Conservation (phyloP, 2,888 invertebrate genomes). For the Sphaerophoria taeniata region DNA sequence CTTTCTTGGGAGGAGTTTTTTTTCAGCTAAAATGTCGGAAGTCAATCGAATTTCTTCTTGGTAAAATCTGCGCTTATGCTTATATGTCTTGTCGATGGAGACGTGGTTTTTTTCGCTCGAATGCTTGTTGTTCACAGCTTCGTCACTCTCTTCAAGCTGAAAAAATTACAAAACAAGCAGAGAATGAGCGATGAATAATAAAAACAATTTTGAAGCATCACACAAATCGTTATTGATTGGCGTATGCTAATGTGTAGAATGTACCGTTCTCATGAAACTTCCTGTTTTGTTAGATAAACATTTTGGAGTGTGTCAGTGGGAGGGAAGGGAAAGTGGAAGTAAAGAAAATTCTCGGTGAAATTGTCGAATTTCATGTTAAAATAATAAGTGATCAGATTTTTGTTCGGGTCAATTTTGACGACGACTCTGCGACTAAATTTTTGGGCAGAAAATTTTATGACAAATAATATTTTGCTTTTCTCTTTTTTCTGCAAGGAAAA, state of each 20-base stretch:
- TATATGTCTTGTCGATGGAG: slow-evolving; percentile 5
- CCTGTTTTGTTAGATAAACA: slow-evolving; percentile 15
- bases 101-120: background rate
- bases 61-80: background rate
- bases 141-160: slow-evolving; percentile 8
- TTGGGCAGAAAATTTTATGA: background rate
- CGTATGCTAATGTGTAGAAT: no score
- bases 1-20: background rate
- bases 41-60: slow-evolving; percentile 12
- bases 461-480: background rate
- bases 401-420: background rate
- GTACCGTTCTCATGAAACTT: slow-evolving; percentile 11
- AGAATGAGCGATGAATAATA: background rate
- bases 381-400: slow-evolving; percentile 22
- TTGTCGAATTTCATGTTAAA: slow-evolving; percentile 17
- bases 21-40: slow-evolving; percentile 31
- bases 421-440: background rate
- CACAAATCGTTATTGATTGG: slow-evolving; percentile 24
- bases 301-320: background rate
- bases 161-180: background rate
- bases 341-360: background rate
- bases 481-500: background rate
- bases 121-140: background rate
- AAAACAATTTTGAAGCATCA: background rate
- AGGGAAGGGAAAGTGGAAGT: background rate